These are phyloP conservation scores for Carassius carassius DNA, from an alignment of 2,113 vertebrate species.

Conservation along the genomic window DNA sequence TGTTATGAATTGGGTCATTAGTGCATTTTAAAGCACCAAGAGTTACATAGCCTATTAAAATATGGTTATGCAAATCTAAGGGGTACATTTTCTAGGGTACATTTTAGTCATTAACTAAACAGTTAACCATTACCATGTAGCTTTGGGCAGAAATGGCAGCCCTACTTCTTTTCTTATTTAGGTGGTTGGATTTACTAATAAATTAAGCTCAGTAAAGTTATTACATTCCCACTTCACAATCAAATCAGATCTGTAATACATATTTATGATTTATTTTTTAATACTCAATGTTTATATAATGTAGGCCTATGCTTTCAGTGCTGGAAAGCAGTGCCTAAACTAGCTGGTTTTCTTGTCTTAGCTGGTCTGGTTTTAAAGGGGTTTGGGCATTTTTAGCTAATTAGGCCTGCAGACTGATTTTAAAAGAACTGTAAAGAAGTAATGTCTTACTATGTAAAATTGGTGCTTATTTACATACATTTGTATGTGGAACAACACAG, in stretches of 20 bases:
- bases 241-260: too few species aligned
- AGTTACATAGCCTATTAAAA: neutral
- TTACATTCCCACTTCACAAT: neutral
- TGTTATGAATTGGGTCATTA: neutral
- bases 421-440: too few species aligned
- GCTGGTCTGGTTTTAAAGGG: neutral
- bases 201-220: neutral
- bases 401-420: neutral
- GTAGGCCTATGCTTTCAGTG: neutral
- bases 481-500: neutral
- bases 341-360: neutral
- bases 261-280: neutral
- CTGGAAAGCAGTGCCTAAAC: neutral
- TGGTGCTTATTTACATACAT: neutral
- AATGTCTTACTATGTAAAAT: neutral
- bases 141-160: neutral
- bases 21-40: neutral
- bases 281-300: neutral
- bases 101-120: slow-evolving; percentile 5
- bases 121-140: neutral
- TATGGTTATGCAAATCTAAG: too few species aligned
- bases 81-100: neutral
- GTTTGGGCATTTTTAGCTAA: neutral
- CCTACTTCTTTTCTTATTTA: neutral
- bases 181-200: neutral